These are phyloP conservation scores for Tetrao urogallus DNA, from an alignment of 2,113 vertebrate species.

Conservation along the genomic window DNA sequence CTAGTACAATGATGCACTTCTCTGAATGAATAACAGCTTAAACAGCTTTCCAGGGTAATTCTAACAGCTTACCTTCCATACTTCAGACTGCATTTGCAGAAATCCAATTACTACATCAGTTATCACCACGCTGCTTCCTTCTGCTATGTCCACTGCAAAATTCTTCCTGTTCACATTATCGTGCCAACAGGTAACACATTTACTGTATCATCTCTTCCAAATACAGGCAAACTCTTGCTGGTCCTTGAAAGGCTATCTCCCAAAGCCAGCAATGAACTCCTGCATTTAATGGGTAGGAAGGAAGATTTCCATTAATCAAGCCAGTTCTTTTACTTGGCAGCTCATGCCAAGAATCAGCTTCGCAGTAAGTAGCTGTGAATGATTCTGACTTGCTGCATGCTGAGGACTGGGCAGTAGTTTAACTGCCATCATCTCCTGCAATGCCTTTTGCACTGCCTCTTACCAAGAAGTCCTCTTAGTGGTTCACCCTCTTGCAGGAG, in stretches of 20 bases:
- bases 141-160: neutral
- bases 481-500: neutral
- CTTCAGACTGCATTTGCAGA: neutral
- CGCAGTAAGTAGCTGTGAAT: neutral
- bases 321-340: neutral
- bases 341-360: neutral
- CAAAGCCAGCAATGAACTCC: neutral
- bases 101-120: neutral
- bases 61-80: neutral
- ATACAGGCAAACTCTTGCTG: neutral
- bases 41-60: neutral
- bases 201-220: neutral
- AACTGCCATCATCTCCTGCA: neutral
- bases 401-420: neutral
- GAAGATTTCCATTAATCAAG: neutral
- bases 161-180: neutral
- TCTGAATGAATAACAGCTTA: neutral
- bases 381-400: neutral
- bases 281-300: neutral
- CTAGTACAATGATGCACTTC: neutral
- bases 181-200: neutral
- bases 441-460: neutral
- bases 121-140: neutral
- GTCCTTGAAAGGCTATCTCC: neutral
- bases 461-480: neutral